Base-by-base conservation (phyloP, 2,888 invertebrate species). In the Pristionchus entomophagus region DNA sequence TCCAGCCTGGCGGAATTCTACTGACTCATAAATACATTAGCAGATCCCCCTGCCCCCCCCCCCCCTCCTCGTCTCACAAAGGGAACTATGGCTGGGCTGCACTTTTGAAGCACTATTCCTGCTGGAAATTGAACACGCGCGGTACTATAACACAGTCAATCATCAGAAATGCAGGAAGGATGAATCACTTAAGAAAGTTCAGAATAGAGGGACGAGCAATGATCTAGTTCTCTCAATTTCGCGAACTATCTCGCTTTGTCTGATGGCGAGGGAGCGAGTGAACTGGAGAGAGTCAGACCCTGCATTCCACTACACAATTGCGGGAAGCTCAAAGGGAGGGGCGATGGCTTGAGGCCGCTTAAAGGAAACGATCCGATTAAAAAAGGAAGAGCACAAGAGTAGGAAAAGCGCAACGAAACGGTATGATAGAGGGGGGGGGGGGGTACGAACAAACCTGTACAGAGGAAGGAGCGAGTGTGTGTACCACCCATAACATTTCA, bases 401-500 rank as follows among this genome's bases (percentile, higher is more conserved):
- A 22, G 35, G 38, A 65, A 22, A 59, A 59, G 59, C 59, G 65
- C 41, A 41, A 41, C 38, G 73, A 73, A 38, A 73, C 26, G 45
- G 73, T 73, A 73, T 73, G 73, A 73, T 73, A 45, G 73, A 73
- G 6, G 45, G 45, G 41, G 32, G 73, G 41, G 6, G 45, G 45
- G 41, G 6, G 45, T 10, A 41, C 6, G 22, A 35, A 38, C 45
- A 73, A 73, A 73, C 73, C 73, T 73, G 73, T 73, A 73, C 73
- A 45, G 4, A 35, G 32, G 65, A 65, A 4, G 26, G 56, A 56
- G 56, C 8, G 41, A 69, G 41, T 73, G 73, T 73, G 73, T 73
- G 73, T 73, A 45, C 73, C 73, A 73, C 73, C 73, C 73, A 73
- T 73, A 73, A 73, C 73, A 73, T 73, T 73, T 73, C 73, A 73